These are phyloP conservation scores for Strigamia crassipes DNA, from an alignment of 2,888 invertebrate genomes.

Conservation along the genomic window DNA sequence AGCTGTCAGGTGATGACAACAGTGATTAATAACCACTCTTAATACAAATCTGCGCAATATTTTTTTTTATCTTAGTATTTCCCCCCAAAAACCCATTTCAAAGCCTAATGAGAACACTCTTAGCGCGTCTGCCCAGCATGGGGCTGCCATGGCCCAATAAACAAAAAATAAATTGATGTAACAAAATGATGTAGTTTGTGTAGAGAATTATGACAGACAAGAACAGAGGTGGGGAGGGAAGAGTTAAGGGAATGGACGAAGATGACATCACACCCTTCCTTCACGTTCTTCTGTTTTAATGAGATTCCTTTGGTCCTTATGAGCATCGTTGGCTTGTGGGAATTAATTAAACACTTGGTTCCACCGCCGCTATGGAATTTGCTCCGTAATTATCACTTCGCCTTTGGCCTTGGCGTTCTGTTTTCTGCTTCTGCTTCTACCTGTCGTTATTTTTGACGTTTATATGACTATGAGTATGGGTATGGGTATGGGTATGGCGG, in stretches of 20 bases:
- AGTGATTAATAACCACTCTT: slow-evolving; percentile 47
- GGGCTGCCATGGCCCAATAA: slow-evolving; percentile 13
- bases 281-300: slow-evolving; percentile 16
- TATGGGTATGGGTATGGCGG: too few species aligned
- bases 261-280: not conserved
- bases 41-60: slow-evolving; percentile 47
- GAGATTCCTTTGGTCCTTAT: slow-evolving; percentile 21
- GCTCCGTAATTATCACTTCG: slow-evolving; percentile 21
- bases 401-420: not conserved
- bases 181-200: not conserved
- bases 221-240: not conserved
- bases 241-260: not conserved
- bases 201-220: not conserved
- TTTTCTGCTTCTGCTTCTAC: not conserved
- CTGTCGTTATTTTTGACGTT: slow-evolving; percentile 15
- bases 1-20: slow-evolving; percentile 47
- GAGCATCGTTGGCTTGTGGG: slow-evolving; percentile 6
- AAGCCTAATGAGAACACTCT: slow-evolving; percentile 11
- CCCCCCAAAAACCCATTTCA: slow-evolving; percentile 4
- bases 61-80: slow-evolving; percentile 5
- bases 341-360: slow-evolving; percentile 21
- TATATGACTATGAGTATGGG: not conserved
- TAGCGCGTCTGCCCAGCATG: slow-evolving; percentile 4
- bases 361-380: not conserved
- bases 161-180: slow-evolving; percentile 16